Conservation (phyloP, 64 coral and sea anemone species). For the Stylophora pistillata region DNA sequence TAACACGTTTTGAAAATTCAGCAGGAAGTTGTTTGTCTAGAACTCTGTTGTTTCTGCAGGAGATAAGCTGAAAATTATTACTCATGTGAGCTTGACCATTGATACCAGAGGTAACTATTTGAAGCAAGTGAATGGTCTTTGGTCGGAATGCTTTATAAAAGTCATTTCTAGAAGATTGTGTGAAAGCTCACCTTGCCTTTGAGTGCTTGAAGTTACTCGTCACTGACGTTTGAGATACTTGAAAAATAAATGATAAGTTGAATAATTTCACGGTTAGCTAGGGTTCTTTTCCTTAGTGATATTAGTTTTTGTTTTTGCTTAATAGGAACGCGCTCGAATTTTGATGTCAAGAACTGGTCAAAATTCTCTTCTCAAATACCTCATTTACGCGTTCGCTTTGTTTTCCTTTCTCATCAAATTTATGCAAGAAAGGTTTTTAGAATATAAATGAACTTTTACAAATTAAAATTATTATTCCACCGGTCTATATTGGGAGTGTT, state of each 20-base stretch:
- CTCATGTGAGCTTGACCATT: background rate
- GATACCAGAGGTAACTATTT: no score
- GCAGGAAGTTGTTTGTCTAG: background rate
- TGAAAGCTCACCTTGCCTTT: background rate
- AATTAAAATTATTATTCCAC: background rate
- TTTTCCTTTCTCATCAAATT: background rate
- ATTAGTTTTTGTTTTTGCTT: slow-evolving; percentile 26
- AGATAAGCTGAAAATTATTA: background rate
- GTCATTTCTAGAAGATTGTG: no score
- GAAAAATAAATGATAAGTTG: slow-evolving; percentile 12
- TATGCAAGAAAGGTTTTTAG: background rate
- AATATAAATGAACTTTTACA: slow-evolving; percentile 17
- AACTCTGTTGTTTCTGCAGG: background rate
- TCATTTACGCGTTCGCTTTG: background rate
- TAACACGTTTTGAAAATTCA: background rate
- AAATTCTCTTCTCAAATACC: background rate
- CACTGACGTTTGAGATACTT: background rate
- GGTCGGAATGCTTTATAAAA: no score
- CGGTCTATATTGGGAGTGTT: slow-evolving; percentile 13
- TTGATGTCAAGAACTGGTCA: background rate
- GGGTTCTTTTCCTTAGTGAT: background rate
- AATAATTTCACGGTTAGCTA: background rate
- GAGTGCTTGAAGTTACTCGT: background rate
- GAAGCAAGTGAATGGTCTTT: no score
- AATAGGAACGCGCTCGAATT: background rate